Percentiles rank a stretch among this genome's conserved stretches.
Evolutionary conservation across 2,888 invertebrate genomes (phyloP).

Genomic region (Cynaeus angustus): DNA sequence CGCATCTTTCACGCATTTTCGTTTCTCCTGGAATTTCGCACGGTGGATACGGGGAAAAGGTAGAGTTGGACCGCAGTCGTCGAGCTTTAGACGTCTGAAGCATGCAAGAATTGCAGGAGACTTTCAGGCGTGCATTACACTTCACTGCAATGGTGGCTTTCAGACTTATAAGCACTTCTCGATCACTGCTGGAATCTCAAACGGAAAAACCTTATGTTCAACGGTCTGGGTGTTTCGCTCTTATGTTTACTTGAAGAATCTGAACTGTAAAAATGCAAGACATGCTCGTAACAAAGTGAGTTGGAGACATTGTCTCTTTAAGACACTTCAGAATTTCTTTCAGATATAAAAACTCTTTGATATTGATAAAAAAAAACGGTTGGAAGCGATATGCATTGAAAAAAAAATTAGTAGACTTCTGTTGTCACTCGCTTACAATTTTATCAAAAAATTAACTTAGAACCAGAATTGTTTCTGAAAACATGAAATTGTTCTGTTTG

Average conservation of each 20-base stretch:
- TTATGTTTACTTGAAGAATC: background rate
- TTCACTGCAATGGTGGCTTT: constrained; percentile 17
- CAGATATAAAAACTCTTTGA: too few species aligned
- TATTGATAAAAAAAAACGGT: too few species aligned
- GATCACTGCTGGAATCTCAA: constrained; percentile 12
- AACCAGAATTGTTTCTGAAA: too few species aligned
- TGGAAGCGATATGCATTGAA: too few species aligned
- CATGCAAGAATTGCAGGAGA: background rate
- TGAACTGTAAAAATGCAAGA: background rate
- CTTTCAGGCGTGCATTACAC: constrained; percentile 26
- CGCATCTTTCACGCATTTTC: constrained; percentile 9
- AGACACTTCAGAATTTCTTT: too few species aligned
- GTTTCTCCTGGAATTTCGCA: background rate
- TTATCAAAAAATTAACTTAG: too few species aligned
- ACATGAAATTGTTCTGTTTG: too few species aligned
- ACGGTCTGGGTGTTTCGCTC: background rate
- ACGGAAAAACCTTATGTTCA: constrained; percentile 9
- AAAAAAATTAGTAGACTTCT: too few species aligned
- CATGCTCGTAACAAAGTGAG: background rate
- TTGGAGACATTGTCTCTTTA: background rate
- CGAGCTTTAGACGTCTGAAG: constrained; percentile 28
- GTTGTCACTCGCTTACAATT: too few species aligned
- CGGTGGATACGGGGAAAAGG: too few species aligned
- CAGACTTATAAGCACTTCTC: constrained; percentile 9
- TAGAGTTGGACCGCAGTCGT: constrained; percentile 12